Conservation (phyloP, 2,797 vertebrate genomes). For the Parauchenoglanis ngamensis region DNA sequence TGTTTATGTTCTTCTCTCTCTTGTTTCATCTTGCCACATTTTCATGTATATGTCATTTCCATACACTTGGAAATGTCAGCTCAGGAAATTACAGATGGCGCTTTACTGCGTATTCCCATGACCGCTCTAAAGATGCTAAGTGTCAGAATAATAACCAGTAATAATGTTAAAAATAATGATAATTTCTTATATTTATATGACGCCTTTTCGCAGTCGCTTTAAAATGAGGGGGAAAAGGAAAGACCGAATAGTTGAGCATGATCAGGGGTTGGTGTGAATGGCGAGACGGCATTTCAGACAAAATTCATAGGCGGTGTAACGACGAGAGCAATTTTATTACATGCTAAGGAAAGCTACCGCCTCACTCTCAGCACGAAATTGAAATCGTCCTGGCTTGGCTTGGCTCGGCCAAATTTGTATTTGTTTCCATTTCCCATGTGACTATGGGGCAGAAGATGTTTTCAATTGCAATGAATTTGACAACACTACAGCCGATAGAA, state of each 20-base stretch:
- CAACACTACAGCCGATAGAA: neutral
- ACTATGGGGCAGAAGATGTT: neutral
- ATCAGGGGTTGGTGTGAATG: neutral
- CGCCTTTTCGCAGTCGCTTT: slow-evolving; percentile 4
- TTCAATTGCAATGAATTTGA: neutral
- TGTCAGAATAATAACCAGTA: slow-evolving; percentile 23
- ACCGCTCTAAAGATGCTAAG: neutral
- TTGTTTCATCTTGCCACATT: neutral
- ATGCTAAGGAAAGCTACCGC: neutral
- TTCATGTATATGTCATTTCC: slow-evolving; percentile 17
- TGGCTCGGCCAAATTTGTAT: neutral
- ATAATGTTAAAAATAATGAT: no score
- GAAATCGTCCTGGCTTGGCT: neutral
- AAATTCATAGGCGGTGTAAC: no score
- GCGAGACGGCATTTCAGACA: neutral
- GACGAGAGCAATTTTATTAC: slow-evolving; percentile 3
- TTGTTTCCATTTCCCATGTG: neutral
- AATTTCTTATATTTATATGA: neutral
- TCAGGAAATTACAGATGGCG: neutral
- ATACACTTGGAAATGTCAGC: slow-evolving; percentile 29
- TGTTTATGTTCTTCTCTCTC: slow-evolving; percentile 4
- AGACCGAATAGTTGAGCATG: neutral
- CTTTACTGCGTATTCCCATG: neutral
- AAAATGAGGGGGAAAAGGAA: neutral
- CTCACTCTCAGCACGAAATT: neutral